These are phyloP conservation scores for Sander lucioperca DNA, from an alignment of 2,113 vertebrate genomes.

Conservation along the genomic window DNA sequence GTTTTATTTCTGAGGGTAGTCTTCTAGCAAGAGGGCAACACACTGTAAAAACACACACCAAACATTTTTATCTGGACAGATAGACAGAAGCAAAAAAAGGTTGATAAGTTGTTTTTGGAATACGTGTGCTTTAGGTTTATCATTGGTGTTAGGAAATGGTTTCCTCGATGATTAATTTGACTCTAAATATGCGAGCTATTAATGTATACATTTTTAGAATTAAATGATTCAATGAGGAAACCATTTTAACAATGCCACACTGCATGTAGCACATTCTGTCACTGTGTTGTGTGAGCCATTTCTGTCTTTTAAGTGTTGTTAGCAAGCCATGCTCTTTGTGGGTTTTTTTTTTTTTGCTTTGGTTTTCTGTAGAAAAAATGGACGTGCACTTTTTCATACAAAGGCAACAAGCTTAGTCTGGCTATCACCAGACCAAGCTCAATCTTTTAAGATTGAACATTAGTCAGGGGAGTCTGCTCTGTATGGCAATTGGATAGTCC, in stretches of 20 bases:
- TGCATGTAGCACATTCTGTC: neutral
- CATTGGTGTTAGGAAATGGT: neutral
- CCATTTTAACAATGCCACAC: neutral
- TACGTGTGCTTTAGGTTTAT: neutral
- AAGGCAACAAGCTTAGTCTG: too few species aligned
- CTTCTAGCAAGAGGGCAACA: too few species aligned
- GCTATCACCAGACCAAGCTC: too few species aligned
- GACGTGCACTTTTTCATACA: neutral
- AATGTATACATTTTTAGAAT: too few species aligned
- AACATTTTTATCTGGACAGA: neutral
- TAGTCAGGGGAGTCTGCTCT: too few species aligned
- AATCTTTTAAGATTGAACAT: too few species aligned
- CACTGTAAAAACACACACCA: neutral
- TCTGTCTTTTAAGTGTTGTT: neutral
- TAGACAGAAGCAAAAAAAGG: neutral
- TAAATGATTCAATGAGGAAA: too few species aligned
- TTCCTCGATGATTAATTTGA: neutral
- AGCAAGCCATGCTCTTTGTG: neutral
- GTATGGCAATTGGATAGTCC: too few species aligned
- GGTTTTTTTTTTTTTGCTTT: neutral
- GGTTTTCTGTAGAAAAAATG: neutral
- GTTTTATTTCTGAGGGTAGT: too few species aligned
- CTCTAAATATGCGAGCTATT: too few species aligned
- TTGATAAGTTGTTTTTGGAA: neutral
- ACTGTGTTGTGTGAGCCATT: too few species aligned